phyloP scores from a whole-genome alignment of 2,888 invertebrate species.

The Lydus trimaculatus region DNA sequence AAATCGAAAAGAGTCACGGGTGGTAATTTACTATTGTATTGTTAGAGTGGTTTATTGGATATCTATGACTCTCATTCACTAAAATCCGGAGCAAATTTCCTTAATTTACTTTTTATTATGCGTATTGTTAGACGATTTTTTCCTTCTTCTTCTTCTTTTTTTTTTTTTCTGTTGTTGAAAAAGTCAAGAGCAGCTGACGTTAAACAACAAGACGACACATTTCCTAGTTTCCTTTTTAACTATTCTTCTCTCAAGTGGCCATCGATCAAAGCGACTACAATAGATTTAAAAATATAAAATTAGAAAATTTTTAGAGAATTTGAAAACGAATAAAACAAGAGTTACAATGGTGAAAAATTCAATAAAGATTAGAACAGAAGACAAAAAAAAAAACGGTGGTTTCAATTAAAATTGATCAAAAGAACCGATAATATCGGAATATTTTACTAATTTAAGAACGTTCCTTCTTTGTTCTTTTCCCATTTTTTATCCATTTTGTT shows the following conservation, averaged over 20 bases:
- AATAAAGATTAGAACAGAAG: background rate
- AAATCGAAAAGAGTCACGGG: constrained; percentile 34
- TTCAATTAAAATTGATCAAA: constrained; percentile 11
- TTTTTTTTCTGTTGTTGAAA: background rate
- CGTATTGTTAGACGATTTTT: constrained; percentile 29
- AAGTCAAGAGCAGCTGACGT: constrained; percentile 1
- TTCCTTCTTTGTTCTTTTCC: background rate
- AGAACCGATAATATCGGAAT: constrained; percentile 3
- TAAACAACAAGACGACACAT: constrained; percentile 8
- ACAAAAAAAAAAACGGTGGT: background rate
- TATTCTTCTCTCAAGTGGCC: constrained; percentile 4
- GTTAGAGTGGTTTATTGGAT: constrained; percentile 19
- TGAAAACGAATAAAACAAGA: background rate
- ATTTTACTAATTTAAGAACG: constrained; percentile 3
- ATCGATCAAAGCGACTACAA: constrained; percentile 8
- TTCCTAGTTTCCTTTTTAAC: background rate
- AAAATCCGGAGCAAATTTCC: constrained; percentile 54
- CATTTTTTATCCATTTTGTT: background rate
- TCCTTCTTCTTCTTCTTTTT: background rate
- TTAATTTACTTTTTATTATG: constrained; percentile 53
- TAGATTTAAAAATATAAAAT: background rate
- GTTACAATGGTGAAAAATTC: background rate
- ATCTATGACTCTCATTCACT: constrained; percentile 14
- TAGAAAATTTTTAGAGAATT: background rate
- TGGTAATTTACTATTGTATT: constrained; percentile 32